These are phyloP conservation scores for Sitta carolinensis DNA, from an alignment of 2,797 vertebrate genomes.

Conservation along the genomic window DNA sequence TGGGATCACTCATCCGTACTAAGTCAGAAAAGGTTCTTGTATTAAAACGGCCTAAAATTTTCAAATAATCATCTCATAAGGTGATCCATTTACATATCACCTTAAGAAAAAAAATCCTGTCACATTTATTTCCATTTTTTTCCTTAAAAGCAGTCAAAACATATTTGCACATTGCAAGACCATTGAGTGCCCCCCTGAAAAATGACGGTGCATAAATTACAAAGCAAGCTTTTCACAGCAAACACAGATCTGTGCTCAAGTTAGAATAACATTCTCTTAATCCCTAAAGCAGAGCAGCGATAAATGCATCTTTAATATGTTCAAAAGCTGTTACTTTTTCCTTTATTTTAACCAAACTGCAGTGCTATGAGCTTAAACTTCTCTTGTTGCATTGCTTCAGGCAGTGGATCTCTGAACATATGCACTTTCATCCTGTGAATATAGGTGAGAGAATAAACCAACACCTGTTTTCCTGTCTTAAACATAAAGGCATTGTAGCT, in stretches of 20 bases:
- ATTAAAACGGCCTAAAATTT: conserved; percentile 15
- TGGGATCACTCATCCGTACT: neutral
- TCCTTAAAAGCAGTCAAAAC: conserved; percentile 31
- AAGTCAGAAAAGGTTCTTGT: conserved; percentile 9
- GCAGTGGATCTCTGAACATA: neutral
- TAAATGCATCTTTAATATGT: neutral
- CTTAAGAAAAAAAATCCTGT: conserved; percentile 7
- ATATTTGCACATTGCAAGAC: neutral
- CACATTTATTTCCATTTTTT: neutral
- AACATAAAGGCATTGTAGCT: neutral
- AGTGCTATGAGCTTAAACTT: neutral
- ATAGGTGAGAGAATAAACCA: neutral
- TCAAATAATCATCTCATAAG: neutral
- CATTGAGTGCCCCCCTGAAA: neutral
- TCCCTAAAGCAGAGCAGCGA: neutral
- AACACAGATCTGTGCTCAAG: neutral
- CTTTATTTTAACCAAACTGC: neutral
- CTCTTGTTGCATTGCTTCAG: neutral
- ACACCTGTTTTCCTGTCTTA: neutral
- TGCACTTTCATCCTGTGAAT: neutral
- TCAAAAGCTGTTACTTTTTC: neutral
- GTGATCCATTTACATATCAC: neutral
- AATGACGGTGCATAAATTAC: conserved; percentile 30
- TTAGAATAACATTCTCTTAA: neutral
- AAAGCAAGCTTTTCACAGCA: neutral